These are phyloP conservation scores for Prunella himalayana DNA, from an alignment of 2,113 vertebrate species.

Conservation along the genomic window DNA sequence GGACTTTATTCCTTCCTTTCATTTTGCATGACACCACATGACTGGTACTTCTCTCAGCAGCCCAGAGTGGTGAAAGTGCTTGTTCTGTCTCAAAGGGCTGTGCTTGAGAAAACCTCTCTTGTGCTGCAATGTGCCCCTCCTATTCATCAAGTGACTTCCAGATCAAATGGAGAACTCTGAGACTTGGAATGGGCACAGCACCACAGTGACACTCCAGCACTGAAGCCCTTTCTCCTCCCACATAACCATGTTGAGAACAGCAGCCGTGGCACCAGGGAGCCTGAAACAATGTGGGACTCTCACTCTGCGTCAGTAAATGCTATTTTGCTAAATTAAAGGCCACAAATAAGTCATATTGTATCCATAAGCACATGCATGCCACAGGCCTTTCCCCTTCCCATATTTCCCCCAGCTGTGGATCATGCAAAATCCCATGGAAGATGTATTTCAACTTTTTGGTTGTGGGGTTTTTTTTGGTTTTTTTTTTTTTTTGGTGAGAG, in stretches of 20 bases:
- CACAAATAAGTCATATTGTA: background rate
- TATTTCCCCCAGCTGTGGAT: background rate
- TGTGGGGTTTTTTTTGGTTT: background rate
- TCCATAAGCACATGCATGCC: background rate
- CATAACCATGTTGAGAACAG: background rate
- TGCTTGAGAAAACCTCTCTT: background rate
- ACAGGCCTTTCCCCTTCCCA: background rate
- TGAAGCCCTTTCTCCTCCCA: background rate
- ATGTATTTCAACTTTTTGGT: background rate
- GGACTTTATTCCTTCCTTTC: background rate
- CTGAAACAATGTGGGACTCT: background rate
- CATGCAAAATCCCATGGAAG: background rate
- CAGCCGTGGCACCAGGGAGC: background rate
- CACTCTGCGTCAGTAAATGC: background rate
- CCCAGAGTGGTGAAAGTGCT: background rate
- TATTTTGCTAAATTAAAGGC: background rate
- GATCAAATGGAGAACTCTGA: background rate
- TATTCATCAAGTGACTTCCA: background rate
- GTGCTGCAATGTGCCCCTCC: background rate
- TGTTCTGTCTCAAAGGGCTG: background rate
- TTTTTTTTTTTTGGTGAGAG: background rate
- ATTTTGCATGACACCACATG: background rate
- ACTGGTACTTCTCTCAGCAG: background rate
- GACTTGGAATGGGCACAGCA: background rate
- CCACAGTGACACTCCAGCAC: accelerated